These are phyloP conservation scores for Neoarius graeffei DNA, from an alignment of 2,113 vertebrate genomes.

Conservation along the genomic window DNA sequence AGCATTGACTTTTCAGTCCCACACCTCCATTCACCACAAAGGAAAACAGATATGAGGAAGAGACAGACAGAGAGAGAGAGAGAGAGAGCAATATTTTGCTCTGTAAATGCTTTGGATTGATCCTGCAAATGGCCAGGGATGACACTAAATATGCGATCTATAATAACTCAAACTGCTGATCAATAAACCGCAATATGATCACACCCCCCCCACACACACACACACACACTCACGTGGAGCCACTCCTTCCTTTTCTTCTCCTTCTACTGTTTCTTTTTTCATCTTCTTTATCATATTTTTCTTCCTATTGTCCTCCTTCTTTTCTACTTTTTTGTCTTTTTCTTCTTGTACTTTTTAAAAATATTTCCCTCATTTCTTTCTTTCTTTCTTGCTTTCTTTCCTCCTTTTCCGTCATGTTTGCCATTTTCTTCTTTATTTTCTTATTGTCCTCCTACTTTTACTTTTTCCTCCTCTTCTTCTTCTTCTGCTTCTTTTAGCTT, in stretches of 20 bases:
- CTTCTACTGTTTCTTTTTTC: neutral
- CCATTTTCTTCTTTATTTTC: neutral
- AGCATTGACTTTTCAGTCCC: constrained; percentile 49
- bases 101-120: constrained; percentile 57
- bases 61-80: neutral
- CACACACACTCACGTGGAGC: neutral
- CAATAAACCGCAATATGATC: constrained; percentile 48
- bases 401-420: no score
- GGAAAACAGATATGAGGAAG: constrained; percentile 35
- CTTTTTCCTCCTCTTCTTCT: neutral
- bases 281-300: neutral
- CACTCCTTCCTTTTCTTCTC: neutral
- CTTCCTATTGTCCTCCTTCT: neutral
- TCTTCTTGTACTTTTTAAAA: no score
- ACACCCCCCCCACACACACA: no score
- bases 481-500: neutral
- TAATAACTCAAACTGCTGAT: constrained; percentile 59
- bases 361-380: no score
- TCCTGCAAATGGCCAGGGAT: constrained; percentile 50
- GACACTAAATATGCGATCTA: constrained; percentile 56
- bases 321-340: neutral
- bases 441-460: neutral
- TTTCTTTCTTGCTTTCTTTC: no score
- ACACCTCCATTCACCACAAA: constrained; percentile 37
- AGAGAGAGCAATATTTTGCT: constrained; percentile 46